Conservation (phyloP, 2,113 vertebrate genomes). For the Nesoenas mayeri region DNA sequence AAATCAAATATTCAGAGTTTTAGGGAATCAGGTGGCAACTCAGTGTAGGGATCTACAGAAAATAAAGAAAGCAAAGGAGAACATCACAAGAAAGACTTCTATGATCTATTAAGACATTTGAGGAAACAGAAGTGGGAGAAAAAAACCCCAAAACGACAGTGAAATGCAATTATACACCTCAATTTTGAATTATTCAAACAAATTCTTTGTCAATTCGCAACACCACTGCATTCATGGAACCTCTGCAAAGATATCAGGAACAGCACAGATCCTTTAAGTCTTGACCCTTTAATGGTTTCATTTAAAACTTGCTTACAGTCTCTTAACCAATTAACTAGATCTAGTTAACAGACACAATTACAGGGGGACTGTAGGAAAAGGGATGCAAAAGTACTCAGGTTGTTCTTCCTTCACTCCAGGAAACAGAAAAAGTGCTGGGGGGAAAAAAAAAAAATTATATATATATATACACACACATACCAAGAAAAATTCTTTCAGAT, state of each 20-base stretch:
- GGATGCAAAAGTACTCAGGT: background rate
- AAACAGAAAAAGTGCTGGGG: background rate
- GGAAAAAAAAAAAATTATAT: background rate
- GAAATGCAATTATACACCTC: background rate
- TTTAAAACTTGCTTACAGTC: background rate
- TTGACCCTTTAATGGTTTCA: background rate
- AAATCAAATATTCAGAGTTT: background rate
- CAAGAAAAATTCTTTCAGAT: slow-evolving; percentile 2
- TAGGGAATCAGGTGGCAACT: background rate
- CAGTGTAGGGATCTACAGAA: background rate
- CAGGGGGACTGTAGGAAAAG: background rate
- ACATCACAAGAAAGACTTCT: background rate
- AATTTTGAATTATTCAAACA: background rate
- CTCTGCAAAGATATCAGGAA: background rate
- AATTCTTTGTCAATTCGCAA: background rate
- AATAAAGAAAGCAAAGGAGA: background rate
- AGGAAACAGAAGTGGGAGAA: background rate
- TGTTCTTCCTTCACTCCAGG: background rate
- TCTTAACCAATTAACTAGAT: background rate
- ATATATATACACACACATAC: too few species aligned
- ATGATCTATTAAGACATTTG: background rate
- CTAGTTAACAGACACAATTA: background rate
- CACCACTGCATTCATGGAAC: background rate
- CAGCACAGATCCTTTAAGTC: background rate
- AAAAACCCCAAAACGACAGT: background rate